Evolutionary conservation across 2,888 invertebrate species (phyloP).

Genomic region (Coremacera marginata): DNA sequence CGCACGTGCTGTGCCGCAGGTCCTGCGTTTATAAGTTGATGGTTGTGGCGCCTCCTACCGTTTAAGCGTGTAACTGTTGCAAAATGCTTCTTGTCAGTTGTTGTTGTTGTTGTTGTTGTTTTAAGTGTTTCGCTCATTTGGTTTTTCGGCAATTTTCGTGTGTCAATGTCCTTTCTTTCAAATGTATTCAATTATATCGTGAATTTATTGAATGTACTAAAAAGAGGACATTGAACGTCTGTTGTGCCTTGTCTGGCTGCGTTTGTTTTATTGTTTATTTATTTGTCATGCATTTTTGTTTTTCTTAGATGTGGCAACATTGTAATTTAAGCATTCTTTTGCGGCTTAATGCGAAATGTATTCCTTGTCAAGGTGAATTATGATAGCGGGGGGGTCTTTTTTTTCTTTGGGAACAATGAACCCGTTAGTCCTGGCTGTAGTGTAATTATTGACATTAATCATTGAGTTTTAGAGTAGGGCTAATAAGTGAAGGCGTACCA

Average conservation of each 20-base stretch:
- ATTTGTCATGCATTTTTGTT: constrained; percentile 9
- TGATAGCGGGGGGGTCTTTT: neutral
- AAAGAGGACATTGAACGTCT: constrained; percentile 63
- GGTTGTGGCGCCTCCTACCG: constrained; percentile 51
- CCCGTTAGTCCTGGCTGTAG: neutral
- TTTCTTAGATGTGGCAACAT: neutral
- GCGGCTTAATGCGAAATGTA: neutral
- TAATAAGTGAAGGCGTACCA: neutral
- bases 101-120: constrained; percentile 7
- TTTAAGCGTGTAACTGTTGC: constrained; percentile 31
- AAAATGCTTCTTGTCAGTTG: neutral
- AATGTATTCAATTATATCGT: constrained; percentile 54
- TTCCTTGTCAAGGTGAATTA: constrained; percentile 28
- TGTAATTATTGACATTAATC: neutral
- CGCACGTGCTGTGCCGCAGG: constrained; percentile 45
- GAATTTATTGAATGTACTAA: constrained; percentile 61
- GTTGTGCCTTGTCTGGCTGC: constrained; percentile 37
- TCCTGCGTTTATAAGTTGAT: constrained; percentile 51
- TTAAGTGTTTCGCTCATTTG: constrained; percentile 31
- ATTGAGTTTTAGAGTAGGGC: neutral
- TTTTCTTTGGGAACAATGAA: neutral
- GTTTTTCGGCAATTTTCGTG: constrained; percentile 55
- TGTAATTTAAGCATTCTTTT: neutral
- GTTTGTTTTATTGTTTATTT: constrained; percentile 29
- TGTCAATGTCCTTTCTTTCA: constrained; percentile 61